Evolutionary conservation across 92 coral and sea anemone species (phyloP).

Genomic region (Bergia puertoricense): DNA sequence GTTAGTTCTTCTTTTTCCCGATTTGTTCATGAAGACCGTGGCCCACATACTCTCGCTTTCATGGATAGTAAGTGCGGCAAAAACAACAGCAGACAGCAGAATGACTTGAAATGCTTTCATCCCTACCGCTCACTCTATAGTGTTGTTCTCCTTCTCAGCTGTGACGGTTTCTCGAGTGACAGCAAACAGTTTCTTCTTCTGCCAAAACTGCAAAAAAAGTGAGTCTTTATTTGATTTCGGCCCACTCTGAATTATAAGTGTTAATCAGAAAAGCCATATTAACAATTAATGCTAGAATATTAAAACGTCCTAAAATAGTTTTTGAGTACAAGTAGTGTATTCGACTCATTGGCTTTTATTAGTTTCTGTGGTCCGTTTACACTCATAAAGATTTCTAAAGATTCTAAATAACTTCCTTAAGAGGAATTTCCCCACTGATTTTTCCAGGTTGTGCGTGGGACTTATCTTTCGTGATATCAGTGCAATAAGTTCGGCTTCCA

Average conservation of each 20-base stretch:
- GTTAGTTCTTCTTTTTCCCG: slow-evolving; percentile 9
- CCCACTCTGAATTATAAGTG: neutral
- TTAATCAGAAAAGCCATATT: neutral
- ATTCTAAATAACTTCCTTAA: neutral
- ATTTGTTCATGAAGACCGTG: slow-evolving; percentile 24
- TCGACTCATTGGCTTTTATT: neutral
- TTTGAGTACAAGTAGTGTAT: neutral
- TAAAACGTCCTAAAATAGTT: neutral
- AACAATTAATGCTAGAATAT: slow-evolving; percentile 20
- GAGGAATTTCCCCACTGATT: neutral
- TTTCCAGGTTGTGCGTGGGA: neutral
- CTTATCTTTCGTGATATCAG: neutral
- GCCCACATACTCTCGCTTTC: slow-evolving; percentile 22
- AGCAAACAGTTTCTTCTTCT: neutral
- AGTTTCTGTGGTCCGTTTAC: neutral
- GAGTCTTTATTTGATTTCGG: neutral
- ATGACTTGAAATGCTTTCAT: slow-evolving; percentile 1
- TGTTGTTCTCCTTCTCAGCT: neutral
- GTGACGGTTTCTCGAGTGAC: neutral
- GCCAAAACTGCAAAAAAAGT: neutral
- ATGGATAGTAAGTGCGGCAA: neutral
- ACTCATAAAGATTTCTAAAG: neutral
- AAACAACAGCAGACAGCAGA: neutral
- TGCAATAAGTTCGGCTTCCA: neutral
- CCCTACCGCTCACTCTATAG: neutral